Evolutionary conservation across 2,888 invertebrate species (phyloP).

Genomic region (Cerceris rybyensis): DNA sequence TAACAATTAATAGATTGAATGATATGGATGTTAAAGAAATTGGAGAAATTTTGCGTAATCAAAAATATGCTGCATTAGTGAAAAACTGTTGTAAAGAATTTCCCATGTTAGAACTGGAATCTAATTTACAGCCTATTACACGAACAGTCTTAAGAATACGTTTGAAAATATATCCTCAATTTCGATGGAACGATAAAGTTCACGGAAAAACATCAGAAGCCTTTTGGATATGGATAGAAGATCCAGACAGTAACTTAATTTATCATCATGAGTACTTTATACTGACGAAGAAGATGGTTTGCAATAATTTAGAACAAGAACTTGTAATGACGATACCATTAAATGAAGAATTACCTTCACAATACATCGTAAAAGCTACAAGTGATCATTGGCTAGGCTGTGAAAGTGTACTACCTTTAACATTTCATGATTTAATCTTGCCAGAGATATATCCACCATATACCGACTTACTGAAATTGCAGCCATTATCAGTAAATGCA

Average conservation of each 20-base stretch:
- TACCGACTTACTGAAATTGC: conserved; percentile 95
- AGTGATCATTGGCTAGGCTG: conserved; percentile 93
- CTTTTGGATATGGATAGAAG: conserved; percentile 99
- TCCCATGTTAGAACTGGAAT: conserved; percentile 92
- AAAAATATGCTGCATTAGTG: conserved; percentile 88
- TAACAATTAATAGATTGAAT: conserved; percentile 89
- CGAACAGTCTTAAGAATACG: conserved; percentile 93
- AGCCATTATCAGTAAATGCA: conserved; percentile 93
- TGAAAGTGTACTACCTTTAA: conserved; percentile 85
- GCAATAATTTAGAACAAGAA: conserved; percentile 89
- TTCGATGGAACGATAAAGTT: conserved; percentile 93
- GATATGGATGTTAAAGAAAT: conserved; percentile 95
- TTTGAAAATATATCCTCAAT: conserved; percentile 89
- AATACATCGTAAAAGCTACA: conserved; percentile 93
- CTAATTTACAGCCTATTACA: conserved; percentile 96
- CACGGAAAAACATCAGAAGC: conserved; percentile 94
- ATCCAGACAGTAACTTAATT: conserved; percentile 95
- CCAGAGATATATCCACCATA: conserved; percentile 96
- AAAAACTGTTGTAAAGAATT: conserved; percentile 93
- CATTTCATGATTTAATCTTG: conserved; percentile 93
- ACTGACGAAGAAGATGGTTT: conserved; percentile 87
- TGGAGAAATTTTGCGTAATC: conserved; percentile 89
- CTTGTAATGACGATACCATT: conserved; percentile 98
- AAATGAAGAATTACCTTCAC: conserved; percentile 93
- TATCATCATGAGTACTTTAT: conserved; percentile 97